Conservation (phyloP, 2,113 vertebrate species). For the Pterocles orientalis region DNA sequence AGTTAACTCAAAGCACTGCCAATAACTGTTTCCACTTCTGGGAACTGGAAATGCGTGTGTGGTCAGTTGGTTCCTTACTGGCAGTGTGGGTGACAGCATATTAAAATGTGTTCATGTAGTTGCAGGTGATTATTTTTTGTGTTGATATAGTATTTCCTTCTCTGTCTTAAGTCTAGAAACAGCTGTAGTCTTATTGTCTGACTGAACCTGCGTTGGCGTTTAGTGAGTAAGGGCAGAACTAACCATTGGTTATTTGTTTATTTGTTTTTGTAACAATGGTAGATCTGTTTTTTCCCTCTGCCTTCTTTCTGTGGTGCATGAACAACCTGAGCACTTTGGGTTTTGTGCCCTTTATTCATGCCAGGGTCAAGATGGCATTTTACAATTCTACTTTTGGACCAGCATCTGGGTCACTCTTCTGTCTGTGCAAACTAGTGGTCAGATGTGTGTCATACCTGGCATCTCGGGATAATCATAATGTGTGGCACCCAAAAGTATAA, state of each 20-base stretch:
- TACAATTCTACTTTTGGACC: neutral
- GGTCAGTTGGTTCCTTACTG: neutral
- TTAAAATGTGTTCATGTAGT: neutral
- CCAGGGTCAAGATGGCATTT: neutral
- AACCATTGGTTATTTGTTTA: neutral
- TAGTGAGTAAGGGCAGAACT: neutral
- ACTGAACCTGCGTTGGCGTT: fast-evolving
- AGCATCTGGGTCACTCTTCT: neutral
- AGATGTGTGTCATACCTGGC: neutral
- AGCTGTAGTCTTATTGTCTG: neutral
- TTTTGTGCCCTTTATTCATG: neutral
- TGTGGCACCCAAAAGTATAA: neutral
- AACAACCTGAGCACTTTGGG: neutral
- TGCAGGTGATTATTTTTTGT: neutral
- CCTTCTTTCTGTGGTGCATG: neutral
- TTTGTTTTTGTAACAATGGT: neutral
- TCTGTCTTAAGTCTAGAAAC: neutral
- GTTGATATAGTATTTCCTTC: neutral
- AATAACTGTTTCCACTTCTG: neutral
- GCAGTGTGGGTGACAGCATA: neutral
- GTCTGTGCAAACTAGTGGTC: neutral
- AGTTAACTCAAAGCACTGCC: neutral
- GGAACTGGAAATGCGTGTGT: neutral
- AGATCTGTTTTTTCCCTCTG: neutral
- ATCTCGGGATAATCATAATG: neutral